These are phyloP conservation scores for Astreopora myriophthalma DNA, from an alignment of 64 coral and sea anemone species.

Conservation along the genomic window DNA sequence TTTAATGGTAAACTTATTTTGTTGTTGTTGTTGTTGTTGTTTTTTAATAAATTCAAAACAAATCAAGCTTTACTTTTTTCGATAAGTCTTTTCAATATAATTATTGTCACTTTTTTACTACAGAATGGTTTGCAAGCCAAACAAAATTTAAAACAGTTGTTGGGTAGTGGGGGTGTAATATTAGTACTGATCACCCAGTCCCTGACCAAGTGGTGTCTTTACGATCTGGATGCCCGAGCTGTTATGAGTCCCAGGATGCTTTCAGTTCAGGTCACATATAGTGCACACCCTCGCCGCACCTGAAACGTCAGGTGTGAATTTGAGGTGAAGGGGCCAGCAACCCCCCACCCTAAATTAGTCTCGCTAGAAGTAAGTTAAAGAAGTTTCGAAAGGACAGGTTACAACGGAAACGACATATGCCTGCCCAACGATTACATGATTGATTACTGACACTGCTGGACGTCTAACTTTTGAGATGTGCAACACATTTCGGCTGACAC, in stretches of 20 bases:
- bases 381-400: not conserved
- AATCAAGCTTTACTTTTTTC: not conserved
- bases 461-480: too few species aligned
- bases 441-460: not conserved
- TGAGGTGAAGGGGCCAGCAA: not conserved
- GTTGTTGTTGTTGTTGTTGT: too few species aligned
- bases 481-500: too few species aligned
- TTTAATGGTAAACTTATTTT: too few species aligned
- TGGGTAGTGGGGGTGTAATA: too few species aligned
- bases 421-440: not conserved
- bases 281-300: not conserved
- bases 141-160: too few species aligned
- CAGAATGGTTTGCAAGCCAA: too few species aligned
- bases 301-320: not conserved
- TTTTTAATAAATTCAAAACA: too few species aligned
- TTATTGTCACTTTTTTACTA: too few species aligned
- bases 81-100: too few species aligned
- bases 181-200: not conserved
- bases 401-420: not conserved
- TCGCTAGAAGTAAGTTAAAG: not conserved
- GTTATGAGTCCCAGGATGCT: not conserved
- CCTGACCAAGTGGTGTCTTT: not conserved
- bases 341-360: not conserved
- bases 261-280: not conserved
- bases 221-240: not conserved